A percentile compares a stretch with the other conserved stretches of the same genome.
Conservation (phyloP, 2,888 invertebrate species). For the Tenthredo amoena region DNA sequence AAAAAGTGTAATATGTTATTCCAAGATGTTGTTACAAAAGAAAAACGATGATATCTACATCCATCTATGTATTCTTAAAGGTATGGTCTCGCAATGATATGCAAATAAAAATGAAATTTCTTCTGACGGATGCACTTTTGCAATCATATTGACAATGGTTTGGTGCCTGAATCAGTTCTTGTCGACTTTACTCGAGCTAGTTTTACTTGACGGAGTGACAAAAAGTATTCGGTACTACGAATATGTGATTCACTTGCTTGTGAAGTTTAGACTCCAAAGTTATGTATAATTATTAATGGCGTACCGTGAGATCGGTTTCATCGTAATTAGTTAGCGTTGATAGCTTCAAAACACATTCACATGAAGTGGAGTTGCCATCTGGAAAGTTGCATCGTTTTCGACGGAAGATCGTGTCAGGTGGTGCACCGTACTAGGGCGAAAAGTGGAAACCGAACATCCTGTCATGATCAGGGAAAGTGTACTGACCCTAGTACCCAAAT, state of each 20-base stretch:
- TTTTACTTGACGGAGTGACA: not conserved
- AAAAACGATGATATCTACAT: not conserved
- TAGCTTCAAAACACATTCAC: not conserved
- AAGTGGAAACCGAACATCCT: not conserved
- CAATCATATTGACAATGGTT: not conserved
- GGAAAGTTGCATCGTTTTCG: not conserved
- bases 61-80: not conserved
- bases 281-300: not conserved
- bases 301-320: not conserved
- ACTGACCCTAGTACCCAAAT: not conserved
- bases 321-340: not conserved
- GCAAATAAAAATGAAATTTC: not conserved
- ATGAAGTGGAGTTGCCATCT: not conserved
- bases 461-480: constrained; percentile 7
- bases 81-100: not conserved
- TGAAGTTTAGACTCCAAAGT: not conserved
- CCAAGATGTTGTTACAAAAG: not conserved
- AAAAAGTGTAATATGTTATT: not conserved
- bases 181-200: not conserved
- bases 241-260: not conserved
- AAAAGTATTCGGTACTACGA: not conserved
- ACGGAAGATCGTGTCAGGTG: not conserved
- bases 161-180: not conserved
- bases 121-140: not conserved
- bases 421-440: not conserved